Evolutionary conservation across 1,140 invertebrate species (phyloP).

Genomic region (Anagrus nilaparvatae): DNA sequence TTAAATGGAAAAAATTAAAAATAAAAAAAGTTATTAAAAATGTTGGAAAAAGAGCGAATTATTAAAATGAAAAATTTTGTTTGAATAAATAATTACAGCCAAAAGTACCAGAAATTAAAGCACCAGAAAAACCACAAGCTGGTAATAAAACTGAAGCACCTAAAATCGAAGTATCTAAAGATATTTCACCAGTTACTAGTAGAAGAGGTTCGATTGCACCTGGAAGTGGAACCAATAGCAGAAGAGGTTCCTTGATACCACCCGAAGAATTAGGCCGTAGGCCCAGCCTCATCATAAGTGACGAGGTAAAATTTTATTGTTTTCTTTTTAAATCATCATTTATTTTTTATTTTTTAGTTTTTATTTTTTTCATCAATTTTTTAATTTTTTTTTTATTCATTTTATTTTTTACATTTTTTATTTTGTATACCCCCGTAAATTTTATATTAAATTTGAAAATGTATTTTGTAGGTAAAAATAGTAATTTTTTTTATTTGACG

Average conservation of each 20-base stretch:
- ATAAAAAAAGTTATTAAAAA: no score
- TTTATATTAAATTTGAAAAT: neutral
- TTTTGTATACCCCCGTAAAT: neutral
- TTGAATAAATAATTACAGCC: slow-evolving; percentile 10
- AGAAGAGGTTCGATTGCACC: slow-evolving; percentile 69
- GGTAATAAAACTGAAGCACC: slow-evolving; percentile 61
- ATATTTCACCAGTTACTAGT: slow-evolving; percentile 56
- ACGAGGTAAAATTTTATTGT: slow-evolving; percentile 64
- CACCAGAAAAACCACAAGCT: slow-evolving; percentile 59
- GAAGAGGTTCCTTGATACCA: slow-evolving; percentile 75
- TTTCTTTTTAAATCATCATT: neutral
- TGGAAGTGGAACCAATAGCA: slow-evolving; percentile 54
- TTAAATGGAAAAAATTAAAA: no score
- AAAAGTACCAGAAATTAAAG: slow-evolving; percentile 58
- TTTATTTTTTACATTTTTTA: neutral
- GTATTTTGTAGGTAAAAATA: no score
- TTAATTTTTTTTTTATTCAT: neutral
- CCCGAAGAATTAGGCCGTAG: slow-evolving; percentile 73
- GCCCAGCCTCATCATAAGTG: slow-evolving; percentile 81
- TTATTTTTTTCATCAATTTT: neutral
- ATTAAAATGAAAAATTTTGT: no score
- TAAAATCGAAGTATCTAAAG: slow-evolving; percentile 75
- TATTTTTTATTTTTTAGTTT: slow-evolving; percentile 1
- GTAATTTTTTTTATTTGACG: no score
- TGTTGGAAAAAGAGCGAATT: no score